phyloP scores from a whole-genome alignment of 2,113 vertebrate species.

The Erythrolamprus reginae region DNA sequence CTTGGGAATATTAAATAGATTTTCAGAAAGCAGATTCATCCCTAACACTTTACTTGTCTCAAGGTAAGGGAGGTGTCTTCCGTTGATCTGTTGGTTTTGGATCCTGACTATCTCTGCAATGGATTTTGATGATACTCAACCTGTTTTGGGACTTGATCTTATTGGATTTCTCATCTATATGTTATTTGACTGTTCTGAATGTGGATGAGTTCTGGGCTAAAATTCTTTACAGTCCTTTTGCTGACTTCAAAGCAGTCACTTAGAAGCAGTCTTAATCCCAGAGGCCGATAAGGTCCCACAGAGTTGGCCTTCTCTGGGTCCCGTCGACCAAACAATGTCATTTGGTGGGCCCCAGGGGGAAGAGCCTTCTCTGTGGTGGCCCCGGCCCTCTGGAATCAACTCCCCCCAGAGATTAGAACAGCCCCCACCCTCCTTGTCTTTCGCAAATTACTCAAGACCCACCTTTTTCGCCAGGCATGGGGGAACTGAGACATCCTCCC shows the following conservation, averaged over 20 bases:
- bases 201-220: background rate
- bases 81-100: background rate
- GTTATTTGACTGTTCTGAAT: background rate
- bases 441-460: no score
- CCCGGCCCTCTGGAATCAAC: no score
- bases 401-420: no score
- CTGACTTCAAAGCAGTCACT: background rate
- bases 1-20: background rate
- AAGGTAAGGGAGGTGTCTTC: background rate
- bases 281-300: no score
- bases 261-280: background rate
- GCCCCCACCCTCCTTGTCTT: no score
- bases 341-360: no score
- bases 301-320: no score
- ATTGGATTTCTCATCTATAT: background rate
- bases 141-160: background rate
- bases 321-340: no score
- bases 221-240: background rate
- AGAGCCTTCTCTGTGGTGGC: no score
- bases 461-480: no score
- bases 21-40: background rate
- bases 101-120: background rate
- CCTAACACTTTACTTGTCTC: background rate
- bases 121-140: background rate
- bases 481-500: no score